These are phyloP conservation scores for Mormoops blainvillei DNA, from an alignment of 2,113 vertebrate species.

Conservation along the genomic window DNA sequence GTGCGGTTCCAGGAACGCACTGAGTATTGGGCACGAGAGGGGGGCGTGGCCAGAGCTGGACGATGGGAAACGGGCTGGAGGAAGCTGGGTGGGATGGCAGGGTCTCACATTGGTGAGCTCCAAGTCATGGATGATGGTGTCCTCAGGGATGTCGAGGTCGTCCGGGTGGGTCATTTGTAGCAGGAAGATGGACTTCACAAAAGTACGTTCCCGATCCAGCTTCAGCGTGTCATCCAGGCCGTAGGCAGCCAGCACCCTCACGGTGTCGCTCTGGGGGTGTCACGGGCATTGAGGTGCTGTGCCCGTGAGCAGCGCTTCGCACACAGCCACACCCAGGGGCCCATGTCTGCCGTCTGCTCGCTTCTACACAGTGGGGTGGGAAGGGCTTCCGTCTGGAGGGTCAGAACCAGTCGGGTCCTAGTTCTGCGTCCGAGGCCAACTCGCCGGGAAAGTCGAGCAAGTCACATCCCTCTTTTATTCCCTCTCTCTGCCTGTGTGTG, in stretches of 20 bases:
- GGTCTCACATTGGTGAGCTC: conserved; percentile 68
- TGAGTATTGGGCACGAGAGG: background rate
- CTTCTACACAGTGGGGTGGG: background rate
- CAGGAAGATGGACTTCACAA: conserved; percentile 74
- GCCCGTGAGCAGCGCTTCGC: background rate
- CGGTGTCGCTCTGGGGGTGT: conserved; percentile 66
- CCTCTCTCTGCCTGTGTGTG: background rate
- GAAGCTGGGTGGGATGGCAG: background rate
- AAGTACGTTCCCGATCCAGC: conserved; percentile 28
- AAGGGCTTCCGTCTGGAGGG: background rate
- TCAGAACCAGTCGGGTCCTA: background rate
- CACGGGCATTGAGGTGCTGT: background rate
- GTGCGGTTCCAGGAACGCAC: background rate
- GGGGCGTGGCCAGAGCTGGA: background rate
- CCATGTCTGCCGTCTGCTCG: background rate
- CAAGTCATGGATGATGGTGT: conserved; percentile 66
- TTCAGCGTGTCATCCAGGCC: conserved; percentile 59
- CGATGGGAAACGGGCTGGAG: background rate
- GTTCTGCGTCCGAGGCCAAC: background rate
- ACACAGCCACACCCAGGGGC: background rate
- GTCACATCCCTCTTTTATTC: background rate
- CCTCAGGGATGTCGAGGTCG: background rate
- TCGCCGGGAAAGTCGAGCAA: background rate
- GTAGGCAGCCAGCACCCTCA: conserved; percentile 55
- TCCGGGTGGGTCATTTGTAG: conserved; percentile 38